These are phyloP conservation scores for Odontothrips loti DNA, from an alignment of 2,888 invertebrate genomes.

Conservation along the genomic window DNA sequence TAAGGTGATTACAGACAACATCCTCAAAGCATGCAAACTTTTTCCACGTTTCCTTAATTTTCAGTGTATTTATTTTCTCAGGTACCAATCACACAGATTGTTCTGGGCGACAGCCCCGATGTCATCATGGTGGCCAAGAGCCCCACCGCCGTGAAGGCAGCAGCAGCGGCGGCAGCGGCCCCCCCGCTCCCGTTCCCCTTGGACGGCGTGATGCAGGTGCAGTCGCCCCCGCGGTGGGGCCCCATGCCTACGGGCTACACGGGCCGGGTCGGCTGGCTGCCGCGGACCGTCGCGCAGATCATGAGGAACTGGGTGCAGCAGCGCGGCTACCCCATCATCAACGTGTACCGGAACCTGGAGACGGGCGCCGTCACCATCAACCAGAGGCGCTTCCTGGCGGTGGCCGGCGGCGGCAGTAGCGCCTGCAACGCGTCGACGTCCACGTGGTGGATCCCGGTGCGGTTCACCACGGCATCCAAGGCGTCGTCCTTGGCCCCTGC, in stretches of 20 bases:
- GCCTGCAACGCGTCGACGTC: background rate
- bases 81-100: background rate
- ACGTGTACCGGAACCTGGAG: constrained; percentile 2
- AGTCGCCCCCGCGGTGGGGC: background rate
- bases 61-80: background rate
- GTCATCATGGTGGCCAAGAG: background rate
- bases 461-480: background rate
- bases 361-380: background rate
- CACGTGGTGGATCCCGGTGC: constrained; percentile 3
- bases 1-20: too few species aligned
- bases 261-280: background rate
- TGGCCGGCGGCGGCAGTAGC: background rate
- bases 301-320: background rate
- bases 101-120: background rate
- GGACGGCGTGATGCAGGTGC: background rate
- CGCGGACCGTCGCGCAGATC: background rate
- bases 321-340: constrained; percentile 4
- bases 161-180: background rate
- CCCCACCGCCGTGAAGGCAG: background rate
- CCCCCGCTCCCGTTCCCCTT: background rate
- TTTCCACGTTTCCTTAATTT: too few species aligned
- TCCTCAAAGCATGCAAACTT: too few species aligned
- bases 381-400: background rate
- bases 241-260: background rate
- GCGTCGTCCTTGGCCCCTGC: background rate